A percentile compares a stretch with the other conserved stretches of the same genome.
phyloP scores from a whole-genome alignment of 2,113 vertebrate genomes.

The Hystrix cristata region DNA sequence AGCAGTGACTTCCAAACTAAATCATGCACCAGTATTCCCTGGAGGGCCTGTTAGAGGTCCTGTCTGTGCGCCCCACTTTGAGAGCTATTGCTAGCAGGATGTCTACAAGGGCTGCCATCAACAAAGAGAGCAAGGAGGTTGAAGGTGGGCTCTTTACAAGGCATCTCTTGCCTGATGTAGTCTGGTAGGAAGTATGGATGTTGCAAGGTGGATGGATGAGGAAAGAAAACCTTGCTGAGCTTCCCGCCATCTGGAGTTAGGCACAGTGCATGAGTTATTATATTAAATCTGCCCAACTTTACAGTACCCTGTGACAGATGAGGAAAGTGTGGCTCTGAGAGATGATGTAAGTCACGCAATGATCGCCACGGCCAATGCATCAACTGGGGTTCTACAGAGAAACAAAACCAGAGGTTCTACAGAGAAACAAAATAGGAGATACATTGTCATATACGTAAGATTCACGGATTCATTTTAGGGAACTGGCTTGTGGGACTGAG shows the following conservation, averaged over 20 bases:
- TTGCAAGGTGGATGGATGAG: fast-evolving
- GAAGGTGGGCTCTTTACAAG: neutral
- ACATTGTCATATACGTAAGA: no score
- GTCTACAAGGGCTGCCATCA: fast-evolving
- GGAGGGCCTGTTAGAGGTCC: fast-evolving
- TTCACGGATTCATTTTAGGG: neutral
- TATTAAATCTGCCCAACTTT: neutral
- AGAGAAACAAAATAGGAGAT: neutral
- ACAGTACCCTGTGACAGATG: fast-evolving
- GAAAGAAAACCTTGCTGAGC: neutral
- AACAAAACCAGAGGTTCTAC: neutral
- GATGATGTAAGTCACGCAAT: fast-evolving
- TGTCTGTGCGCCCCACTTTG: fast-evolving
- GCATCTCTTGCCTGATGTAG: no score
- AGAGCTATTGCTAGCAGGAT: neutral
- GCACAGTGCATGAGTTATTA: fast-evolving
- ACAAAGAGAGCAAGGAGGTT: neutral
- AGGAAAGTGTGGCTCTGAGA: neutral
- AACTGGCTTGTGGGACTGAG: neutral
- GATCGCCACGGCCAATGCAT: fast-evolving
- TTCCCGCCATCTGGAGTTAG: fast-evolving
- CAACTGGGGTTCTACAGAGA: neutral
- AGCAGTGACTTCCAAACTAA: fast-evolving
- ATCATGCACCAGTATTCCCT: fast-evolving
- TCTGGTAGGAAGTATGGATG: fast-evolving